Evolutionary conservation across 2,797 vertebrate genomes (phyloP), one percentile per base, ranked within the genome.

Genomic region (Amphiprion clarkii): DNA sequence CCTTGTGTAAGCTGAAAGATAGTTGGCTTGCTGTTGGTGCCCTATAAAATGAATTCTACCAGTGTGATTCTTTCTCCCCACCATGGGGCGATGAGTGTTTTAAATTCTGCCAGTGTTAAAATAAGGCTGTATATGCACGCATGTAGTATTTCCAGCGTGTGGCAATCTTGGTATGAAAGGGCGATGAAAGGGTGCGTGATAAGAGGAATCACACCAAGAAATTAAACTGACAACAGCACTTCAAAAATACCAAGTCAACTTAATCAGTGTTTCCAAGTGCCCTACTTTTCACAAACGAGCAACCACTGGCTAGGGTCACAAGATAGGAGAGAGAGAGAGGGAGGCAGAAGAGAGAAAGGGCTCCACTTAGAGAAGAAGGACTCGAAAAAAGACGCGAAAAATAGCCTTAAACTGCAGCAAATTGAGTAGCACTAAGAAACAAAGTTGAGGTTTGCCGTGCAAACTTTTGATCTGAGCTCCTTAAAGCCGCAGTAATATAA

Each of bases 181-280:
- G 66, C 64, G 89, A 86, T 74, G 87, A 87, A 83, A 76, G 78
- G 65, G 58, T 71, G 68, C 67, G 79, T 33, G 88, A 90, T 83
- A 90, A 90, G 85, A 39, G 67, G 61, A 87, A 71, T 87, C 23
- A 25, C 59, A 81, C 69, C 10, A 10, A 71, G 79, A 88, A 71
- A 84, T 88, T 89, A 84, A 85, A 88, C 79, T 57, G 53, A 84
- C 74, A 79, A 59, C 81, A 84, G 80, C 87, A 84, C 88, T 90
- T 92, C 36, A 87, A 79, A 93, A 94, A 95, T 93, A 93, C 94
- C 88, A 85, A 87, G 88, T 93, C 75, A 83, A 79, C 86, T 93
- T 84, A 85, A 93, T 95, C 94, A 95, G 85, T 89, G 90, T 95
- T 95, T 95, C 93, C 90, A 76, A 89, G 86, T 88, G 93, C 60